Evolutionary conservation across 2,797 vertebrate genomes (phyloP), one percentile per base, ranked within the genome.

Genomic region (Nothura maculosa): DNA sequence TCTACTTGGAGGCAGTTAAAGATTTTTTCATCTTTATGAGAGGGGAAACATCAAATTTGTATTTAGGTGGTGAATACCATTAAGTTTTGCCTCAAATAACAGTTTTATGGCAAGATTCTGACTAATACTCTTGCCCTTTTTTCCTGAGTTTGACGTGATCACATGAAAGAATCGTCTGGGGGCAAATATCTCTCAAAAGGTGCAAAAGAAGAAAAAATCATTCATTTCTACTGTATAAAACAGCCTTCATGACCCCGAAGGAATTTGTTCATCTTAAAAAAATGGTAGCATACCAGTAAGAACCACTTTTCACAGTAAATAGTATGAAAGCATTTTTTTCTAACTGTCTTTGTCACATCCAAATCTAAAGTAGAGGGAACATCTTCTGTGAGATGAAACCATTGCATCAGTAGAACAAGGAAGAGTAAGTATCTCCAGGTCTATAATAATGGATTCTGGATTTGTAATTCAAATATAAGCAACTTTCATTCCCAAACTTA

Each of bases 161-260:
- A 20, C 54, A 30, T 28, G 48, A 82, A 82, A 87, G 70, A 91
- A 83, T 32, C 57, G 5, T 75, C 43, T 87, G 8, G 13, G 8
- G 57, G n/a, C 18, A 87, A 62, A 75, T 58, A 42, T 8, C 27
- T 58, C 40, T 52, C 79, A 67, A 52, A 79, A 76, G 64, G 48
- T 80, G 8, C 4, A 77, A 69, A 70, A 88, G 79, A 21, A 61
- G 32, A 36, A 30, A 30, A 57, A 72, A 27, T n/a, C 10, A 80
- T 78, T 90, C 48, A 84, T 89, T 92, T 50, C 4, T 85, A 14
- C 68, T 74, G 34, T 47, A 42, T 60, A 92, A 93, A 84, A 47
- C 60, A 88, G 0, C 6, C 34, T 85, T 50, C 40, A 48, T 58
- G 54, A 92, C 7, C 3, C 3, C 58, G 54, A 55, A 55, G n/a